Evolutionary conservation across 2,888 invertebrate species (phyloP), one percentile per base, ranked within the genome.

Genomic region (Lithophane ornitopus): DNA sequence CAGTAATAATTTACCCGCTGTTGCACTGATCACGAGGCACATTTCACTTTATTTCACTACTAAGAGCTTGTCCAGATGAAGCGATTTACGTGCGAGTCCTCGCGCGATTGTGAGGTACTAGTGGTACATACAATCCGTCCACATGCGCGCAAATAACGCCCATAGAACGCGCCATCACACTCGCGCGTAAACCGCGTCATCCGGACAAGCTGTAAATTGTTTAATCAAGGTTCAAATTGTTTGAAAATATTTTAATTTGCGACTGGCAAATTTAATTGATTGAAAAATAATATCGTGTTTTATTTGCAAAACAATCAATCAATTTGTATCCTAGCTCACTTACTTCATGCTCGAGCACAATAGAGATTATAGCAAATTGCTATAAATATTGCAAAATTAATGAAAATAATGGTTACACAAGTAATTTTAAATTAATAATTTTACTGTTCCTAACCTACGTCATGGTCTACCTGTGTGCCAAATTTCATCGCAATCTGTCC

Each of bases 1-100:
- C 88, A 86, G 66, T 78, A 70, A 67, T 78, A 66, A 56, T 76
- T 61, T 72, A 19, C 74, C 81, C 65, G n/a, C n/a, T 11, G 61
- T 77, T 78, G 76, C 81, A 84, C 68, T 81, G 66, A 81, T 62
- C 63, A 74, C 59, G 46, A 76, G 70, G 16, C 16, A 70, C 22
- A 19, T 44, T 22, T 11, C 7, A 71, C 11, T 16, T 26, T 39
- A 49, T 39, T 44, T n/a, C 19, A 28, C 19, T n/a, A 34, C 9
- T 6, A 34, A 34, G 34, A 34, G 34, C 34, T 34, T 34, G 34
- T 34, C 34, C 6, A 34, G 34, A 34, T 34, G 34, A 6, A 34
- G 34, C 34, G 34, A 34, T 34, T 34, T 34, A 34, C 34, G 34
- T 34, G 34, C 4, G 34, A 34, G 34, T 34, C 34, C 2, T 34